These are phyloP conservation scores for Crotalus tigris DNA, from an alignment of 2,113 vertebrate genomes.

Conservation along the genomic window DNA sequence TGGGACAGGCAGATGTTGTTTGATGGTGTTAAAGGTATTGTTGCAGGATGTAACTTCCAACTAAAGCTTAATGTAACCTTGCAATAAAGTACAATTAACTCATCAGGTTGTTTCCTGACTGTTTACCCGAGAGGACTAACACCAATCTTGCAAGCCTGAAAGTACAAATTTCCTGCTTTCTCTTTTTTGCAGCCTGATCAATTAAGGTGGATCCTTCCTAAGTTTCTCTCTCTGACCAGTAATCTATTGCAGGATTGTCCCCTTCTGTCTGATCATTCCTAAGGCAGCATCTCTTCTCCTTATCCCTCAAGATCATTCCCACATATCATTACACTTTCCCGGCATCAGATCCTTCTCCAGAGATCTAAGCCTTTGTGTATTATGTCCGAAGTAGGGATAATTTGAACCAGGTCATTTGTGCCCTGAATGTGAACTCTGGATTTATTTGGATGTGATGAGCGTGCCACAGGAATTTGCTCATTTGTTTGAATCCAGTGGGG, in stretches of 20 bases:
- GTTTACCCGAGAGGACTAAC: not conserved
- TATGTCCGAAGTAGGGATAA: not conserved
- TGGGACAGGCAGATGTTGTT: not conserved
- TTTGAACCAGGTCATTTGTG: not conserved
- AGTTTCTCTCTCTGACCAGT: not conserved
- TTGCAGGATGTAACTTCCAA: not conserved
- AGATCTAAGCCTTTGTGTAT: not conserved
- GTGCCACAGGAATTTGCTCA: too few relatives aligned
- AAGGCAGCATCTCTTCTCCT: not conserved
- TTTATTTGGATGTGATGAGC: not conserved
- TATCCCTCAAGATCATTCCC: not conserved
- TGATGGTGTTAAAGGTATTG: not conserved
- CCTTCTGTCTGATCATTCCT: not conserved
- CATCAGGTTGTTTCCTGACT: not conserved
- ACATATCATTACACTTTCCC: not conserved
- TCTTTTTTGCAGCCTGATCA: not conserved
- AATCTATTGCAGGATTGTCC: not conserved
- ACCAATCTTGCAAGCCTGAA: not conserved
- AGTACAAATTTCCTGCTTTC: not conserved
- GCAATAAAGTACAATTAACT: not conserved
- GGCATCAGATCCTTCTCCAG: not conserved
- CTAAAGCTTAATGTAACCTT: not conserved
- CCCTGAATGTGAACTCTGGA: not conserved
- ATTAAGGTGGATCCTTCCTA: not conserved
- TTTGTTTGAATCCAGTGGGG: too few relatives aligned